These are phyloP conservation scores for Halocynthia roretzi DNA, from an alignment of 23 tunicate genomes.

Conservation along the genomic window DNA sequence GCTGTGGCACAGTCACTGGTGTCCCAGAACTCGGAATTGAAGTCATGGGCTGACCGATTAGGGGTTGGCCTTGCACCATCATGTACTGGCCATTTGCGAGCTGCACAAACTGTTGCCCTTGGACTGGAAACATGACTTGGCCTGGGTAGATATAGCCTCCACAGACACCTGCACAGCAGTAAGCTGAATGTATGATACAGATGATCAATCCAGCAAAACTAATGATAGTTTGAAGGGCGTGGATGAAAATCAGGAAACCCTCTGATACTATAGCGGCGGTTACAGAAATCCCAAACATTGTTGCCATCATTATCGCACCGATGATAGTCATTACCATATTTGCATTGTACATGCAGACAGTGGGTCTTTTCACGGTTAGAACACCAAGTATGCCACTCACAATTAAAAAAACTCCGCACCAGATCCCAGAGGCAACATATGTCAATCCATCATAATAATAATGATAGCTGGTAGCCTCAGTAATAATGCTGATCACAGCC, in stretches of 20 bases:
- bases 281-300: background rate
- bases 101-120: constrained; percentile 5
- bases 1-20: background rate
- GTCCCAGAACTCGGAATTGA: background rate
- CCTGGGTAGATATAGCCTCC: background rate
- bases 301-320: background rate
- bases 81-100: constrained; percentile 10
- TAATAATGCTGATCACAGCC: background rate
- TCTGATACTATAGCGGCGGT: background rate
- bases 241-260: background rate
- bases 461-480: no score
- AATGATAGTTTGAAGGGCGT: background rate
- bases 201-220: constrained; percentile 6
- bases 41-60: background rate
- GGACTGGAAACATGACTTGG: background rate
- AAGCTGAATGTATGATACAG: constrained; percentile 10
- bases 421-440: background rate
- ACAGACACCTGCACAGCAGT: constrained; percentile 7
- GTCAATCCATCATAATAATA: background rate
- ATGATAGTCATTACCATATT: constrained; percentile 3
- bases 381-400: constrained; percentile 4
- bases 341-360: constrained; percentile 3
- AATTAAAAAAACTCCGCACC: constrained; percentile 5
- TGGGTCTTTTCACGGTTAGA: background rate
- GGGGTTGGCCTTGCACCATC: constrained; percentile 6